Percentiles rank a stretch among this genome's conserved stretches.
Evolutionary conservation across 1,140 invertebrate genomes (phyloP).

Genomic region (Procambarus clarkii): DNA sequence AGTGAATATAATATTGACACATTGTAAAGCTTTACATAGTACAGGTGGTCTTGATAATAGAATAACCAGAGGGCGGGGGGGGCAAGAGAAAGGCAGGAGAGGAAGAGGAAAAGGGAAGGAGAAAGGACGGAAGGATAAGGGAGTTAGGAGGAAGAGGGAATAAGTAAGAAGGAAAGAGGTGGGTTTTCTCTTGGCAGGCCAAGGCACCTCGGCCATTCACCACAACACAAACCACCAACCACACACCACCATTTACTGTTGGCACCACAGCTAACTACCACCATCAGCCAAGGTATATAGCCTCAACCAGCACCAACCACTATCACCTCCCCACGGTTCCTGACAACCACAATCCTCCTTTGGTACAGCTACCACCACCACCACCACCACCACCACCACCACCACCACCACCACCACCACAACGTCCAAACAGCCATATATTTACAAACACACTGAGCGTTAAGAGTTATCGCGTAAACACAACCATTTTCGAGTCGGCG

Average conservation of each 20-base stretch:
- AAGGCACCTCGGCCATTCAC: slow-evolving; percentile 3
- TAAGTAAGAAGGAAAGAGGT: slow-evolving; percentile 2
- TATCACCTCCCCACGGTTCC: no score
- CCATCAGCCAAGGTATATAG: no score
- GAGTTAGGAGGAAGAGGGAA: not conserved
- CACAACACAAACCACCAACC: not conserved
- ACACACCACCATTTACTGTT: not conserved
- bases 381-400: not conserved
- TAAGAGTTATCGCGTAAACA: not conserved
- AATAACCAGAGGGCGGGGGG: no score
- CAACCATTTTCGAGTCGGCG: not conserved
- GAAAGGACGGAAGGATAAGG: not conserved
- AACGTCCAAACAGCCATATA: no score
- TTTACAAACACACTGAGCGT: not conserved
- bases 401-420: not conserved
- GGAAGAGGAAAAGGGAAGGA: not conserved
- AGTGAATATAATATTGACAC: no score
- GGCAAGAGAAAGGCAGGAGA: no score
- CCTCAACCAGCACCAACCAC: no score
- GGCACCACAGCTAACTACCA: no score
- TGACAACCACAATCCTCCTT: no score
- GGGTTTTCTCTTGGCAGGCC: slow-evolving; percentile 19
- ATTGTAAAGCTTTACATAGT: no score
- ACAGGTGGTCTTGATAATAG: no score
- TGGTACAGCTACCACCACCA: no score